Evolutionary conservation across 2,797 vertebrate species (phyloP).

Genomic region (Scyliorhinus canicula): DNA sequence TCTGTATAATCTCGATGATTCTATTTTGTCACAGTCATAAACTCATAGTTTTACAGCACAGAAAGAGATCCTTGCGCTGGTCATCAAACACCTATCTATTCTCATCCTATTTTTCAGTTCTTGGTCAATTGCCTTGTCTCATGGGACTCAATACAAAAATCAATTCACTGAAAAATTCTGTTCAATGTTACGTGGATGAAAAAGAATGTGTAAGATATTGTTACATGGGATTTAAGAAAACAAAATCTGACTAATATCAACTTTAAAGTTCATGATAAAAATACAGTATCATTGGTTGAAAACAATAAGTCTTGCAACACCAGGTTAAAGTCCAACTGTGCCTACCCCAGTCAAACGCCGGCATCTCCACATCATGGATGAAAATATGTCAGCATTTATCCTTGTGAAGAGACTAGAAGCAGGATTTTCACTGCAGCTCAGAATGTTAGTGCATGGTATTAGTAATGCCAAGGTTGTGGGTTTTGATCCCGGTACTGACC

Average conservation of each 20-base stretch:
- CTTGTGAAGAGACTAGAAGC: not conserved
- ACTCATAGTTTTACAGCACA: too few species aligned
- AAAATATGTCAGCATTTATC: not conserved
- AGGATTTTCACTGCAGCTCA: not conserved
- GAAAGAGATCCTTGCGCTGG: too few species aligned
- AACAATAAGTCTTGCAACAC: too few species aligned
- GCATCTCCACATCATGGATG: too few species aligned
- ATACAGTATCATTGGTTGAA: not conserved
- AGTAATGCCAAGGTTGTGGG: too few species aligned
- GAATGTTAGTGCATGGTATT: too few species aligned
- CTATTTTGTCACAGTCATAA: not conserved
- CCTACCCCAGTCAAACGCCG: too few species aligned
- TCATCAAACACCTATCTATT: too few species aligned
- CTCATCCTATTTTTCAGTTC: too few species aligned
- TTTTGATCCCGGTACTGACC: too few species aligned
- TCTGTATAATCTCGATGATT: not conserved
- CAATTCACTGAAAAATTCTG: not conserved
- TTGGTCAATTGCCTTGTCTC: not conserved
- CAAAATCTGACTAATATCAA: not conserved
- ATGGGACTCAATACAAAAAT: not conserved
- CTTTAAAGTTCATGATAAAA: not conserved
- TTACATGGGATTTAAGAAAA: not conserved
- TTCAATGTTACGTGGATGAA: not conserved
- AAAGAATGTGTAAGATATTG: not conserved
- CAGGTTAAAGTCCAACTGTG: too few species aligned